These are phyloP conservation scores for Drosophila fuyamai DNA, from an alignment of 1,140 invertebrate species.

Conservation along the genomic window DNA sequence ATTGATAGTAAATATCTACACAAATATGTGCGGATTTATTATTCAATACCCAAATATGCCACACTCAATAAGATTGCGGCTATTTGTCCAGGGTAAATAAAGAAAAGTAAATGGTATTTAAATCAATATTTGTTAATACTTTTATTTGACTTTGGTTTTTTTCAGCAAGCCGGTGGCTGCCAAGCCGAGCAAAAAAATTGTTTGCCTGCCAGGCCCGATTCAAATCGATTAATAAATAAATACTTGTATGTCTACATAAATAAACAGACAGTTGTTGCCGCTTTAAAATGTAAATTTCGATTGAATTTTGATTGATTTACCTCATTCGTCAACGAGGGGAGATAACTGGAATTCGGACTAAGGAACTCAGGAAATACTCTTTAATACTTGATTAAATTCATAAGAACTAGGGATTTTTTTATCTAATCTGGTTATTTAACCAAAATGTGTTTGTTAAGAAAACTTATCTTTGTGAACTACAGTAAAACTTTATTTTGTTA, in stretches of 20 bases:
- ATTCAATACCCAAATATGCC: constrained; percentile 34
- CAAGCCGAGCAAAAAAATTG: constrained; percentile 31
- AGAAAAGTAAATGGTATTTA: constrained; percentile 41
- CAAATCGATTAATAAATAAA: constrained; percentile 62
- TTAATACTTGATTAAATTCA: background rate
- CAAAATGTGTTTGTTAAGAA: too few relatives aligned
- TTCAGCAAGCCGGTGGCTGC: constrained; percentile 8
- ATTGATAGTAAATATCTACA: constrained; percentile 7
- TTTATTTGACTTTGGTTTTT: constrained; percentile 48
- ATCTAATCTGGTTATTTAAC: too few relatives aligned
- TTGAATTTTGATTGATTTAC: constrained; percentile 31
- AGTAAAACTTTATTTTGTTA: too few relatives aligned
- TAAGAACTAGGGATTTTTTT: too few relatives aligned
- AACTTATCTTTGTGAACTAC: too few relatives aligned
- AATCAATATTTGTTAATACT: constrained; percentile 43
- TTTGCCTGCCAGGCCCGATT: constrained; percentile 31
- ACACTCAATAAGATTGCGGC: constrained; percentile 26
- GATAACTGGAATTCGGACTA: background rate
- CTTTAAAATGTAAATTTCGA: constrained; percentile 51
- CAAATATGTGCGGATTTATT: constrained; percentile 24
- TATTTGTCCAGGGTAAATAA: constrained; percentile 40
- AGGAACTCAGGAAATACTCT: background rate
- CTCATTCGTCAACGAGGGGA: background rate
- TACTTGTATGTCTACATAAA: constrained; percentile 22
- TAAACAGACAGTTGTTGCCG: constrained; percentile 38